phyloP scores from a whole-genome alignment of 2,888 invertebrate genomes.

The Atherix ibis region DNA sequence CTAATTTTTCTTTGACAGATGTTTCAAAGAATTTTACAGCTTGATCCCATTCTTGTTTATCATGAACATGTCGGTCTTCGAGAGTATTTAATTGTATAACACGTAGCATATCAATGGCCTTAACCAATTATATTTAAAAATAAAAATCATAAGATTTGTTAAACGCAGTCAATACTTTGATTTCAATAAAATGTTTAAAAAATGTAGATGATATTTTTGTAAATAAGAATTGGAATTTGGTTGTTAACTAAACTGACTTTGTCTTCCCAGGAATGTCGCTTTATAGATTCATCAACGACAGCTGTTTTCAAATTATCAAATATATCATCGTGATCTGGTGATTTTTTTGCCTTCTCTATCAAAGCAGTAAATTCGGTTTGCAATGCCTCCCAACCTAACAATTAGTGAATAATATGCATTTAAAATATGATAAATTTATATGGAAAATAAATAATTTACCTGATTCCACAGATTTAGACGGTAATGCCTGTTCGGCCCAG shows the following conservation, averaged over 20 bases:
- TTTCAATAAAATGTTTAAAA: no score
- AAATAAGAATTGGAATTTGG: no score
- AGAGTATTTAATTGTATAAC: slow-evolving; percentile 90
- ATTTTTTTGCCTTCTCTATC: slow-evolving; percentile 46
- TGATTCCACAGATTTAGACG: slow-evolving; percentile 67
- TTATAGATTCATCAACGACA: slow-evolving; percentile 76
- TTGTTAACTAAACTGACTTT: no score
- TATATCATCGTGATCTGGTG: slow-evolving; percentile 68
- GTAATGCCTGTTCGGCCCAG: slow-evolving; percentile 88
- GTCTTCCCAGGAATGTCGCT: slow-evolving; percentile 85
- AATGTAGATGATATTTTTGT: no score
- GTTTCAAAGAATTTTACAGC: slow-evolving; percentile 81
- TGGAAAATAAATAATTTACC: slow-evolving; percentile 27
- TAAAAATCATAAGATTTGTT: no score
- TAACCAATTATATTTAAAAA: no score
- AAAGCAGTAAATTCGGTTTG: slow-evolving; percentile 55
- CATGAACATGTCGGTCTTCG: slow-evolving; percentile 73
- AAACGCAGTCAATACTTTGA: no score
- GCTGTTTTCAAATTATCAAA: slow-evolving; percentile 78
- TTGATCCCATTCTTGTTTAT: slow-evolving; percentile 83
- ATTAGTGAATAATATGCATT: slow-evolving; percentile 11
- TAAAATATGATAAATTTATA: no score
- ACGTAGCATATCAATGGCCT: slow-evolving; percentile 65
- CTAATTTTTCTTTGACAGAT: slow-evolving; percentile 61
- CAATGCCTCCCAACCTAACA: slow-evolving; percentile 62